Conservation (phyloP, 2,888 invertebrate species). For the Habrosyne pyritoides region DNA sequence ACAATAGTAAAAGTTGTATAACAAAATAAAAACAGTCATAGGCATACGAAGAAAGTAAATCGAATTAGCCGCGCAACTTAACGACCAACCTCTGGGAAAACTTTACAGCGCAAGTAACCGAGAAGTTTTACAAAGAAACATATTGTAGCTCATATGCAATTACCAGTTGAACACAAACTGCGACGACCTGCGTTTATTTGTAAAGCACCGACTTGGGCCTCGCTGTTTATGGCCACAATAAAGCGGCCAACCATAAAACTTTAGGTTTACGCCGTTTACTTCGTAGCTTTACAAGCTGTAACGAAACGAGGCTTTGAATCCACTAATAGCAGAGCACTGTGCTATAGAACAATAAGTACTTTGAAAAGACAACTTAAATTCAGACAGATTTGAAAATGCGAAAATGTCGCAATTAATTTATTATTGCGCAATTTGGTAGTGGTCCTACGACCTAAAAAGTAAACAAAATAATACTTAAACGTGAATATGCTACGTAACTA, state of each 20-base stretch:
- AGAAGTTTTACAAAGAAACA: slow-evolving; percentile 17
- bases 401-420: too few species aligned
- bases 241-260: slow-evolving; percentile 59
- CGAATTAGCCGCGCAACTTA: background rate
- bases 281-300: slow-evolving; percentile 35
- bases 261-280: slow-evolving; percentile 51
- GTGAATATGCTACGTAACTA: too few species aligned
- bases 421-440: too few species aligned
- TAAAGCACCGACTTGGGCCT: slow-evolving; percentile 43
- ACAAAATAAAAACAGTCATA: background rate
- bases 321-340: background rate
- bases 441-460: too few species aligned
- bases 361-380: too few species aligned
- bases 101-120: slow-evolving; percentile 17
- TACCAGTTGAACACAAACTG: slow-evolving; percentile 30
- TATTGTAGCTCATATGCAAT: slow-evolving; percentile 37
- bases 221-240: slow-evolving; percentile 54
- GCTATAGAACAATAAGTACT: background rate
- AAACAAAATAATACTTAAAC: too few species aligned
- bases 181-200: slow-evolving; percentile 48
- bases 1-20: background rate
- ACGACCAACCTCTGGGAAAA: background rate
- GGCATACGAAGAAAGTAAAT: background rate
- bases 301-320: slow-evolving; percentile 32
- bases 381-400: too few species aligned